Base-by-base conservation (phyloP, 2,797 vertebrate genomes). In the Danio albolineatus region DNA sequence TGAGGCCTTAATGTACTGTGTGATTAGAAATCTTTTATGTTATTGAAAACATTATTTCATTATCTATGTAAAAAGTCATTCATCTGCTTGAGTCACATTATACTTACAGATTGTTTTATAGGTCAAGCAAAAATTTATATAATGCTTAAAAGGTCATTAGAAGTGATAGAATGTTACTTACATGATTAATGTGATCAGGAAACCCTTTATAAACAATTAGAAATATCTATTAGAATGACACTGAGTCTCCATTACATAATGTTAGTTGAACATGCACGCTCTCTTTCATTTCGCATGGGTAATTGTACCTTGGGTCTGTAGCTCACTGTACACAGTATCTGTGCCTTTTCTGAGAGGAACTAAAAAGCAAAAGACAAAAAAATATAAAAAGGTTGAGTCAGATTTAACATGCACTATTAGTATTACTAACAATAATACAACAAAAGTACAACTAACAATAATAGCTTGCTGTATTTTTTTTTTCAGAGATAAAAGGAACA, bases 271-370 rank as follows among this genome's bases (percentile, higher is more conserved):
- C 59, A 12, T 78, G 19, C 69, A 43, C 69, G 56, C 41, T 17
- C 4, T 7, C 44, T 51, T 28, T 28, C 1, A 43, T 61, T 16
- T 69, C 64, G 9, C 0, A 17, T 14, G 21, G 57, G 2, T 39
- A 46, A 5, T 57, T 38, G 14, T 91, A 97, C 96, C 95, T 74
- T 92, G 89, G 89, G 95, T 96, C 90, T 95, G 95, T 88, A 98
- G 95, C 91, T 98, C 97, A 85, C 94, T 98, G 95, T 98, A 98
- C 85, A 98, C 95, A 0, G 96, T 97, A 84, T 98, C 96, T 36
- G 95, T 95, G 88, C 94, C 95, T 93, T 94, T 96, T 84, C 83
- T 94, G 89, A 90, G 86, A 72, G 93, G 95, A 93, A 89, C 97
- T 97, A 93, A 87, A 89, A 85, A 91, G 88, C 65, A 85, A 81